Percentiles rank a stretch among this genome's conserved stretches.
Conservation (phyloP, 2,797 vertebrate genomes). For the Lateolabrax maculatus region DNA sequence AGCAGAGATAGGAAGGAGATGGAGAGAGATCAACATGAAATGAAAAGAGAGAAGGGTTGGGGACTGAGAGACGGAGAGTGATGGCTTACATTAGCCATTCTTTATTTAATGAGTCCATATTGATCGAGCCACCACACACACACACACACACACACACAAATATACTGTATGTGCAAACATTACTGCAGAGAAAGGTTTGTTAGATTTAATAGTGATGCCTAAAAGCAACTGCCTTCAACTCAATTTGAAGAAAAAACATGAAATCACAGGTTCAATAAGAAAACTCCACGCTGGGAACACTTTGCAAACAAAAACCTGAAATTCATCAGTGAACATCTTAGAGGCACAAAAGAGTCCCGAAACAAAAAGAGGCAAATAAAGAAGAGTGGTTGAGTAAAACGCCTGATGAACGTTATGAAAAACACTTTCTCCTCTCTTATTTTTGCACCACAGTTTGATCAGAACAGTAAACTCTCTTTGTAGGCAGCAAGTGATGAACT, state of each 20-base stretch:
- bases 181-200: constrained; percentile 26
- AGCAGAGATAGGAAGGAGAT: constrained; percentile 17
- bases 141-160: constrained; percentile 13
- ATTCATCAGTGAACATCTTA: not conserved
- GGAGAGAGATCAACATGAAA: constrained; percentile 37
- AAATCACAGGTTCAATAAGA: constrained; percentile 1
- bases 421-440: too few relatives aligned
- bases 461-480: too few relatives aligned
- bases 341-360: constrained; percentile 6
- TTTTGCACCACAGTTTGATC: too few relatives aligned
- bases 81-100: constrained; percentile 67
- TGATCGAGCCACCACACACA: constrained; percentile 41
- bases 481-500: too few relatives aligned
- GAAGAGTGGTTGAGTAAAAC: not conserved
- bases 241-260: constrained; percentile 20
- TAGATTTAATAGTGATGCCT: constrained; percentile 44
- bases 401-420: too few relatives aligned
- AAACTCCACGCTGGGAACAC: not conserved
- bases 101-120: constrained; percentile 67
- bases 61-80: constrained; percentile 53
- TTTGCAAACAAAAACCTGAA: constrained; percentile 8
- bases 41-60: constrained; percentile 23
- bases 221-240: constrained; percentile 54
- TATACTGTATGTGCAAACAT: not conserved
- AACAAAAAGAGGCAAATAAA: not conserved